Evolutionary conservation across 2,797 vertebrate species (phyloP), one percentile per base, ranked within the genome.

Genomic region (Gephyroberyx darwinii): DNA sequence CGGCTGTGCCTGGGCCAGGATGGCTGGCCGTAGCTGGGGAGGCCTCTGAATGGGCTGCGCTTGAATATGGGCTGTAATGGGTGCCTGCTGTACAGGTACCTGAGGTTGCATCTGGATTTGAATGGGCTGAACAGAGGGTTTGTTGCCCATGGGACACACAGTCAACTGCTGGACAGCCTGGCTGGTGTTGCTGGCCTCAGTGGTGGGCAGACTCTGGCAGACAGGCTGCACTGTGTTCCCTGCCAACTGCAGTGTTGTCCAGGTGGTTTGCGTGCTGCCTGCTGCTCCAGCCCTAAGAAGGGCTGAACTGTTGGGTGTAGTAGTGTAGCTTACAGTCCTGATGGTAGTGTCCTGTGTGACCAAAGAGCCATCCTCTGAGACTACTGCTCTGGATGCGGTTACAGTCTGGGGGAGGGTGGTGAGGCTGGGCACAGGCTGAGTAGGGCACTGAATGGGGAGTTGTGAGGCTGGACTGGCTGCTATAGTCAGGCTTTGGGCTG

Each of bases 191-290:
- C 80, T 82, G 69, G 84, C 75, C 48, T 92, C 83, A 45, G 93
- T 86, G 7, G 93, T 80, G 39, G 95, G 87, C 77, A 95, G 88
- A 79, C 86, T 86, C 92, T 91, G 67, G 90, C 94, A 54, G 87
- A 99, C 92, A 1, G 98, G 96, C 84, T 98, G 98, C 63, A 99
- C 95, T 0, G 96, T 99, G 87, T 97, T 99, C 61, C 97, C 97
- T 0, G 96, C 93, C 80, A 99, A 92, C 69, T 99, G 98, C 87
- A 99, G 86, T 9, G 98, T 99, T 19, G 98, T 98, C 98, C 98
- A 99, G 0, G 98, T 99, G 8, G 98, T 99, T 91, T 98, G 97
- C 1, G 98, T 99, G 87, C 95, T 98, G 72, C 96, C 96, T 76
- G 95, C 92, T 1, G 96, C 93, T 76, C 93, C 95, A 30, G 95